Conservation (phyloP, 2,888 invertebrate genomes). For the Nymphalis polychloros region DNA sequence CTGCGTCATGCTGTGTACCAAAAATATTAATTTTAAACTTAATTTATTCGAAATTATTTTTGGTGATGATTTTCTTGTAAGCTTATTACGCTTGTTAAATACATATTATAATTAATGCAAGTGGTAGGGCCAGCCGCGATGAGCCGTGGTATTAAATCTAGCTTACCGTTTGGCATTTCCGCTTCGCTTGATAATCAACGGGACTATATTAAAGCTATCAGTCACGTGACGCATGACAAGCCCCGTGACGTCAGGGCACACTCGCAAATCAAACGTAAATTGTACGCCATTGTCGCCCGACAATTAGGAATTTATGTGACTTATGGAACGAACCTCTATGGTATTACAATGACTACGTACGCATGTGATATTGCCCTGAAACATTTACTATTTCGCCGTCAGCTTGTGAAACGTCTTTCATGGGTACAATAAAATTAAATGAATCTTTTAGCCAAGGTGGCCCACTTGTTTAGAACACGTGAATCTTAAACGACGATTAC, state of each 20-base stretch:
- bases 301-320: constrained; percentile 52
- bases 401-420: too few relatives aligned
- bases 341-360: neutral
- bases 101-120: constrained; percentile 39
- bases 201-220: constrained; percentile 79
- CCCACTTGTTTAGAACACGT: too few relatives aligned
- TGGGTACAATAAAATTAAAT: too few relatives aligned
- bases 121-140: constrained; percentile 57
- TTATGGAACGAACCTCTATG: constrained; percentile 37
- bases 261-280: constrained; percentile 62
- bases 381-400: neutral
- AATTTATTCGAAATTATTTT: neutral
- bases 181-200: constrained; percentile 74
- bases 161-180: constrained; percentile 77
- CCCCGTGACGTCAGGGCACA: constrained; percentile 61
- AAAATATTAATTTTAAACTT: neutral
- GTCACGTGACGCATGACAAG: constrained; percentile 72
- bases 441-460: too few relatives aligned
- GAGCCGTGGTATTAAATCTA: constrained; percentile 77
- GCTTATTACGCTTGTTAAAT: constrained; percentile 19
- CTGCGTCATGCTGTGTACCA: neutral
- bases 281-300: constrained; percentile 50
- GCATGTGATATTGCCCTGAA: neutral
- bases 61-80: constrained; percentile 11
- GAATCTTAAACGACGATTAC: too few relatives aligned